These are phyloP conservation scores for Cheilosia grossa DNA, from an alignment of 2,888 invertebrate species.

Conservation along the genomic window DNA sequence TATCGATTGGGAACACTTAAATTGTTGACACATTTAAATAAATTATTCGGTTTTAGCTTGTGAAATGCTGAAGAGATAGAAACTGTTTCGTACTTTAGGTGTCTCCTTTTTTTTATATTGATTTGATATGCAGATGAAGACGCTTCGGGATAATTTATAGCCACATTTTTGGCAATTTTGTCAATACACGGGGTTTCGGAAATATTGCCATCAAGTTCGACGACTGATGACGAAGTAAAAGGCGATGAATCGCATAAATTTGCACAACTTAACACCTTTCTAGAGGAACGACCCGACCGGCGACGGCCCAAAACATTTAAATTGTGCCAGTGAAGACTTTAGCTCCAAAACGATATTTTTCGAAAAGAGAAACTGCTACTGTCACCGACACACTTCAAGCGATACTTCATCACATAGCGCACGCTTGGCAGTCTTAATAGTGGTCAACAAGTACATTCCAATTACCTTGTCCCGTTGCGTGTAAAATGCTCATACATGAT, in stretches of 20 bases:
- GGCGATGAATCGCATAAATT: conserved; percentile 1
- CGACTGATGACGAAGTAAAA: conserved; percentile 1
- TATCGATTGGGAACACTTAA: not conserved
- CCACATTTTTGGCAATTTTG: conserved; percentile 20
- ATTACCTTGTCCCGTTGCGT: too few relatives aligned
- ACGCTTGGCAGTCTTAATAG: too few relatives aligned
- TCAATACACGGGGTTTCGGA: not conserved
- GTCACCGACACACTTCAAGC: too few relatives aligned
- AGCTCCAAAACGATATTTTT: too few relatives aligned
- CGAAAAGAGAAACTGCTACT: too few relatives aligned
- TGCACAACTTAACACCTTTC: not conserved
- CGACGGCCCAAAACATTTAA: too few relatives aligned
- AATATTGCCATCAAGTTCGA: conserved; percentile 6
- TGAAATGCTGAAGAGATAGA: not conserved
- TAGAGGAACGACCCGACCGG: not conserved
- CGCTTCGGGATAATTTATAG: conserved; percentile 14
- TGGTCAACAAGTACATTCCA: too few relatives aligned
- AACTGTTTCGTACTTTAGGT: not conserved
- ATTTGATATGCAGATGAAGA: conserved; percentile 35
- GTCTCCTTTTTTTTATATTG: not conserved
- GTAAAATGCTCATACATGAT: too few relatives aligned
- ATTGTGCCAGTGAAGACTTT: too few relatives aligned
- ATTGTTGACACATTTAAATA: conserved; percentile 11
- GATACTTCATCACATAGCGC: too few relatives aligned
- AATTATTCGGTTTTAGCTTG: conserved; percentile 14